Conservation (phyloP, 2,797 vertebrate genomes). For the Emydoidea blandingii region DNA sequence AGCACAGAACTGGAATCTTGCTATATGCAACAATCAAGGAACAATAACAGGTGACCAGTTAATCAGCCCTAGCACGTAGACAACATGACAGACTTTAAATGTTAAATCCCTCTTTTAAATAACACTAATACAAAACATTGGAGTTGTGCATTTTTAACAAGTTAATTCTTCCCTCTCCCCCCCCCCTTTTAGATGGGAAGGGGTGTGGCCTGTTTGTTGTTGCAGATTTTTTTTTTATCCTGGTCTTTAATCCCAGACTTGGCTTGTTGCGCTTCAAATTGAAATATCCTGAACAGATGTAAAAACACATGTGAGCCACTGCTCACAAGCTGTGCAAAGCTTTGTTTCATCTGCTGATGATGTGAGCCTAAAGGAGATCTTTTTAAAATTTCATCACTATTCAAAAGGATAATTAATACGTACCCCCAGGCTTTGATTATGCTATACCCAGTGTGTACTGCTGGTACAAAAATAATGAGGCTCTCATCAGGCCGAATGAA, state of each 20-base stretch:
- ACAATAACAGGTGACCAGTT: conserved; percentile 17
- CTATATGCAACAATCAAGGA: not conserved
- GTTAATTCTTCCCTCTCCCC: not conserved
- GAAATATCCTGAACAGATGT: conserved; percentile 99
- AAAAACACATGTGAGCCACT: conserved; percentile 97
- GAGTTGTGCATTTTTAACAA: not conserved
- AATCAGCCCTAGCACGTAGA: not conserved
- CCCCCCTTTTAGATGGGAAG: conserved; percentile 42
- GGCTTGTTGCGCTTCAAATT: conserved; percentile 96
- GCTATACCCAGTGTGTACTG: conserved; percentile 92
- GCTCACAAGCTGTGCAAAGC: conserved; percentile 93
- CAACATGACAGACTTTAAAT: fast-evolving
- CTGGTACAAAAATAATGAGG: conserved; percentile 97
- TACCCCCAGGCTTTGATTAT: conserved; percentile 99
- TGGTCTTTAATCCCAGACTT: conserved; percentile 94
- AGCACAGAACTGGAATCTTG: not conserved
- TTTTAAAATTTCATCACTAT: conserved; percentile 99
- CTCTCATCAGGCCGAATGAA: conserved; percentile 92
- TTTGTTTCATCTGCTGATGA: conserved; percentile 99
- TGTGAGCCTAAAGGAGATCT: conserved; percentile 98
- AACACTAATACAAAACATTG: conserved; percentile 28
- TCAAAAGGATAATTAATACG: conserved; percentile 99
- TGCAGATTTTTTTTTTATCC: conserved; percentile 74
- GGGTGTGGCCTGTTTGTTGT: conserved; percentile 71
- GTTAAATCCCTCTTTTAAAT: conserved; percentile 19